A percentile compares a stretch with the other conserved stretches of the same genome.
Evolutionary conservation across 1,140 invertebrate genomes (phyloP).

Genomic region (Musca vetustissima): DNA sequence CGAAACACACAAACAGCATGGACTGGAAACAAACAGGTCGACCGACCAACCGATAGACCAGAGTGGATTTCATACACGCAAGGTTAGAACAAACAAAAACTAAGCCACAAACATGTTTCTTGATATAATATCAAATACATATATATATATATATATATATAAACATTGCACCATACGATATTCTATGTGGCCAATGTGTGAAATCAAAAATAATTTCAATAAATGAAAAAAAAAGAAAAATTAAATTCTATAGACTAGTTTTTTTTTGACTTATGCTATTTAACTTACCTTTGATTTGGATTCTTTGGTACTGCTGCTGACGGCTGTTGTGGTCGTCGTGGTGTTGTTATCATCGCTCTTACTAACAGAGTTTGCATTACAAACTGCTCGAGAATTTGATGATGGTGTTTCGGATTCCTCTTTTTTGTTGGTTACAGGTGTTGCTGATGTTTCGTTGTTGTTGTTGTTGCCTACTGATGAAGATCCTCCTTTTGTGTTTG

Average conservation of each 20-base stretch:
- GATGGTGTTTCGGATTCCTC: slow-evolving; percentile 27
- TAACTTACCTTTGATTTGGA: slow-evolving; percentile 19
- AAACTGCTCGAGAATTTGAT: slow-evolving; percentile 17
- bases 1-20: neutral
- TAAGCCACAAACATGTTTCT: slow-evolving; percentile 18
- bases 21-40: too few species aligned
- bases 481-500: slow-evolving; percentile 7
- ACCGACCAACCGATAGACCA: neutral
- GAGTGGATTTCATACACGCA: neutral
- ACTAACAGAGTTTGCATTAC: slow-evolving; percentile 5
- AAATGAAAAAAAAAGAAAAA: neutral
- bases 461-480: neutral
- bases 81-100: neutral
- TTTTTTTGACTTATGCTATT: too few species aligned
- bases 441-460: neutral
- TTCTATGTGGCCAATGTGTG: too few species aligned
- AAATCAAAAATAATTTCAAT: too few species aligned
- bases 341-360: slow-evolving; percentile 1
- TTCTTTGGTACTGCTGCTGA: slow-evolving; percentile 8
- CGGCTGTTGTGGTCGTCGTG: neutral
- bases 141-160: too few species aligned
- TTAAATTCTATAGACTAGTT: too few species aligned
- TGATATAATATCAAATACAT: slow-evolving; percentile 27
- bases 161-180: too few species aligned
- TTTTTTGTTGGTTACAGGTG: neutral